phyloP scores from a whole-genome alignment of 2,888 invertebrate species.

The Clunio marinus region DNA sequence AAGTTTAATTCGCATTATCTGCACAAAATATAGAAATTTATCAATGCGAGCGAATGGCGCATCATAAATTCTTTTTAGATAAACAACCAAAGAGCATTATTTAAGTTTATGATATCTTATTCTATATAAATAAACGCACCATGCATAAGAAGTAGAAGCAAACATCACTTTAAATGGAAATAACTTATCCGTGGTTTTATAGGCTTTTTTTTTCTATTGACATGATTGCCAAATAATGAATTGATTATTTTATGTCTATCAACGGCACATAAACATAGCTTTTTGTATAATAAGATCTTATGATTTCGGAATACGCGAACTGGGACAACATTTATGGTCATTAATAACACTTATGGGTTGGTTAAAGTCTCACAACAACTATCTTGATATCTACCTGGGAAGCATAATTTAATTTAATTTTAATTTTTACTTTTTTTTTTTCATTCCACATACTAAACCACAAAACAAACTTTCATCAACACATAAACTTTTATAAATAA shows the following conservation, averaged over 20 bases:
- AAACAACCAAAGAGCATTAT: background rate
- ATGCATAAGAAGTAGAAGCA: slow-evolving; percentile 15
- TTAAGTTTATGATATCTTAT: slow-evolving; percentile 10
- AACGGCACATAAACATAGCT: slow-evolving; percentile 30
- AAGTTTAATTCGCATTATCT: background rate
- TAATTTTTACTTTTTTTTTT: background rate
- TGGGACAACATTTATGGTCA: too few relatives aligned
- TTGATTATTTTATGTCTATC: slow-evolving; percentile 13
- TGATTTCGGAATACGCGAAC: too few relatives aligned
- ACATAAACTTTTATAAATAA: background rate
- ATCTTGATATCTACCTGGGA: too few relatives aligned
- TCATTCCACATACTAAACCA: slow-evolving; percentile 6
- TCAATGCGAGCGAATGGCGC: slow-evolving; percentile 26
- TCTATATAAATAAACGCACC: background rate
- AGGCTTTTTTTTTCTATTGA: slow-evolving; percentile 5
- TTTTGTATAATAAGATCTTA: background rate
- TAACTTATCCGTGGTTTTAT: slow-evolving; percentile 5
- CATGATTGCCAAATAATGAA: slow-evolving; percentile 11
- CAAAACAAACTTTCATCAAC: background rate
- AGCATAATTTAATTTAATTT: background rate
- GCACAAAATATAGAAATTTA: slow-evolving; percentile 17
- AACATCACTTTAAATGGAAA: slow-evolving; percentile 16
- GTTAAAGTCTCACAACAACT: too few relatives aligned
- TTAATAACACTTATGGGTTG: too few relatives aligned
- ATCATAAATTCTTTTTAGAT: slow-evolving; percentile 18